Percentiles rank a stretch among this genome's conserved stretches.
Conservation (phyloP, 2,113 vertebrate genomes). For the Anas platyrhynchos region DNA sequence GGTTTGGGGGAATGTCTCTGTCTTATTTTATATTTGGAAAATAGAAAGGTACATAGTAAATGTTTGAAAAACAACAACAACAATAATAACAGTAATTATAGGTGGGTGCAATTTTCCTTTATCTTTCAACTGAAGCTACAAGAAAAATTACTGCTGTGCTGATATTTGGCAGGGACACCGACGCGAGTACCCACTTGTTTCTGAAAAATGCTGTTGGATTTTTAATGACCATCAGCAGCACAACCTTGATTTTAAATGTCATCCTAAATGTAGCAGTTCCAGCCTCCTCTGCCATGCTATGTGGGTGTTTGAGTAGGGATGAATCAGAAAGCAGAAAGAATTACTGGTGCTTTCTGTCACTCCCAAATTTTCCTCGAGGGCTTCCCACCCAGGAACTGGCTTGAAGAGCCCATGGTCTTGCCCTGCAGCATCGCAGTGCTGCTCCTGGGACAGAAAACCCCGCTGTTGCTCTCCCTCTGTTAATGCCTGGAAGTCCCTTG, state of each 20-base stretch:
- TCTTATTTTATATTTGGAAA: constrained; percentile 13
- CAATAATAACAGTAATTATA: constrained; percentile 23
- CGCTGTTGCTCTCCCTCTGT: neutral
- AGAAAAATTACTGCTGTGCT: constrained; percentile 24
- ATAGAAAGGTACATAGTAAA: neutral
- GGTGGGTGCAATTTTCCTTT: constrained; percentile 22
- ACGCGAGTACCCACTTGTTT: constrained; percentile 9
- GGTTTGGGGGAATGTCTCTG: neutral
- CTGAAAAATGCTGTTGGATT: constrained; percentile 42
- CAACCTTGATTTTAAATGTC: constrained; percentile 67
- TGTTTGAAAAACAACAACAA: neutral
- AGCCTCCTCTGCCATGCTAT: constrained; percentile 19
- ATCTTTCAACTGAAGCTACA: constrained; percentile 2
- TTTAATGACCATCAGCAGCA: constrained; percentile 59
- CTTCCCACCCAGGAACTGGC: constrained; percentile 7
- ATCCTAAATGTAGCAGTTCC: constrained; percentile 53
- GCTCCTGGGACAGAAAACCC: neutral
- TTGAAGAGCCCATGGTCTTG: neutral
- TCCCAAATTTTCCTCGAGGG: constrained; percentile 43
- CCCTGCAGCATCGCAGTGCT: neutral
- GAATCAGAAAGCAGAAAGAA: constrained; percentile 60
- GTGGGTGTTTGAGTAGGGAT: constrained; percentile 48
- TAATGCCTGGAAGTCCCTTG: accelerated
- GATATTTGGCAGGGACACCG: constrained; percentile 21
- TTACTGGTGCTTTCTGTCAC: constrained; percentile 22